Conservation (phyloP, 1,140 invertebrate genomes). For the Drosophila bocki region DNA sequence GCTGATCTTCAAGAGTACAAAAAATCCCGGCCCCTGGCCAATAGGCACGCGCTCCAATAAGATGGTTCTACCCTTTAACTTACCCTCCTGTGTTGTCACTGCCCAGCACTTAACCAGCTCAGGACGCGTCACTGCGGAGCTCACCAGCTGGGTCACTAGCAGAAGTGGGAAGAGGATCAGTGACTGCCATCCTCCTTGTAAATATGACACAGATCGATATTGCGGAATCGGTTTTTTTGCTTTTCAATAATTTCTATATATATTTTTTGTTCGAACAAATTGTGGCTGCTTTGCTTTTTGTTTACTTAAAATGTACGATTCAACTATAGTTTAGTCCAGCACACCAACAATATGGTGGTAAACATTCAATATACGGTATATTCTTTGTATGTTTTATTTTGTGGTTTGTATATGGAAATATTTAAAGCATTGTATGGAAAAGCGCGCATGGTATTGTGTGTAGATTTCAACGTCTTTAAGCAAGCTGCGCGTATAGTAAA, state of each 20-base stretch:
- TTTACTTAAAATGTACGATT: slow-evolving; percentile 52
- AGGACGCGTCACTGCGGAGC: too few relatives aligned
- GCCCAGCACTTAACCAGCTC: too few relatives aligned
- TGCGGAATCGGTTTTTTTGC: slow-evolving; percentile 52
- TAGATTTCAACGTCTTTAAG: background rate
- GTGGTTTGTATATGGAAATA: slow-evolving; percentile 15
- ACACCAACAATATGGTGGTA: background rate
- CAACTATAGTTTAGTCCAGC: slow-evolving; percentile 31
- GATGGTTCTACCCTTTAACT: too few relatives aligned
- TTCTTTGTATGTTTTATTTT: slow-evolving; percentile 14
- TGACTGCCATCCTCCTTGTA: slow-evolving; percentile 8
- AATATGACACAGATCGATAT: slow-evolving; percentile 35
- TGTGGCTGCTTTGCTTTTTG: slow-evolving; percentile 47
- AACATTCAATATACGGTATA: slow-evolving; percentile 14
- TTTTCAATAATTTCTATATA: slow-evolving; percentile 4
- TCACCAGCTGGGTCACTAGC: too few relatives aligned
- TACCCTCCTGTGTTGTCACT: too few relatives aligned
- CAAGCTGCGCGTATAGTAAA: background rate
- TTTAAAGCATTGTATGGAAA: slow-evolving; percentile 35
- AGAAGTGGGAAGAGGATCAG: too few relatives aligned
- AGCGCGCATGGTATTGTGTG: background rate
- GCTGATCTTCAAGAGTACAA: too few relatives aligned
- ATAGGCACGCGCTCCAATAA: too few relatives aligned
- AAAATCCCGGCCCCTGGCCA: too few relatives aligned
- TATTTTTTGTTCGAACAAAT: slow-evolving; percentile 21